Percentiles rank a stretch among this genome's conserved stretches.
Conservation (phyloP, 2,888 invertebrate species). For the Sphaerophoria taeniata region DNA sequence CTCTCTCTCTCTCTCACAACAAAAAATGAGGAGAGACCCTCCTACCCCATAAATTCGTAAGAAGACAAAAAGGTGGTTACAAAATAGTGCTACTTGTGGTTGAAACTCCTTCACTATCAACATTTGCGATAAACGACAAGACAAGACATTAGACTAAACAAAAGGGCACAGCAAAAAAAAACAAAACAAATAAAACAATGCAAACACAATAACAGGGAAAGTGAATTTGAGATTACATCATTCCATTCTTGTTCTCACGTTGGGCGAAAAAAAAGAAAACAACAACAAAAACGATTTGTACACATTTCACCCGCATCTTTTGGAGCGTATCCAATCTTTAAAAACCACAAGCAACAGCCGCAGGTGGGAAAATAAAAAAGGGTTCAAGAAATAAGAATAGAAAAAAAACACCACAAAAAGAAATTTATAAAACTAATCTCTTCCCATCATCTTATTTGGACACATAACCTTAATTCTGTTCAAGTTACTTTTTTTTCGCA, state of each 20-base stretch:
- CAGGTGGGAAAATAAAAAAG: constrained; percentile 56
- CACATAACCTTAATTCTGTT: constrained; percentile 68
- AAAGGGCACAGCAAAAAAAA: neutral
- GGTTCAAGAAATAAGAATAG: constrained; percentile 34
- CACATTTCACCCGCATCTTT: constrained; percentile 40
- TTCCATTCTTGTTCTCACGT: constrained; percentile 20
- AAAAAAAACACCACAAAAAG: constrained; percentile 5
- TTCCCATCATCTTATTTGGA: constrained; percentile 62
- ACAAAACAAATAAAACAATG: constrained; percentile 24
- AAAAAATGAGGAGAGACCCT: constrained; percentile 4
- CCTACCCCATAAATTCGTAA: neutral
- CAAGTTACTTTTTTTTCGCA: constrained; percentile 45
- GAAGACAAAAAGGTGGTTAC: neutral
- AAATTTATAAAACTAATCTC: constrained; percentile 25
- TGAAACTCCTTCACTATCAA: constrained; percentile 42
- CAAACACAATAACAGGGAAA: constrained; percentile 63
- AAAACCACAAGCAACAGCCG: constrained; percentile 63
- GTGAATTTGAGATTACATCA: constrained; percentile 70
- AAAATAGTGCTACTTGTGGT: constrained; percentile 5
- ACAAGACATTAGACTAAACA: constrained; percentile 24
- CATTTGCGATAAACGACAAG: constrained; percentile 24
- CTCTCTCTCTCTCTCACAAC: neutral
- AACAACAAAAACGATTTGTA: constrained; percentile 42
- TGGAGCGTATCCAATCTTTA: constrained; percentile 35
- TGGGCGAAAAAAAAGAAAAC: too few species aligned